Evolutionary conservation across 2,888 invertebrate genomes (phyloP).

Genomic region (Microchrysa polita): DNA sequence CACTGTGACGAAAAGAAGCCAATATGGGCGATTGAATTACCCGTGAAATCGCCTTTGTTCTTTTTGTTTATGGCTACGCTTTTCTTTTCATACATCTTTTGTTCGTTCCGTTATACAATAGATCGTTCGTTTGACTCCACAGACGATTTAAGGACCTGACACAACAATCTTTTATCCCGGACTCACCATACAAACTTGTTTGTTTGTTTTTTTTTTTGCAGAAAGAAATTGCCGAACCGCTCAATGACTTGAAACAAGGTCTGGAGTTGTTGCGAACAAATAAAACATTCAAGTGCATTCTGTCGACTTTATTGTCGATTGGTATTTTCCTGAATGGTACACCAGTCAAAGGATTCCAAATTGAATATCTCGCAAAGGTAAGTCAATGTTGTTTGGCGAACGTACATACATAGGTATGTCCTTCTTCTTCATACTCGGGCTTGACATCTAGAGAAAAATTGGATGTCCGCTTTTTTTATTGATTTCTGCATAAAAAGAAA

Average conservation of each 20-base stretch:
- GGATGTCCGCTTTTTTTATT: background rate
- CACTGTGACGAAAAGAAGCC: too few species aligned
- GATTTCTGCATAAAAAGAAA: too few species aligned
- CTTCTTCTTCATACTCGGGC: background rate
- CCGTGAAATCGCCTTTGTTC: background rate
- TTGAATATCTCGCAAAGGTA: constrained; percentile 93
- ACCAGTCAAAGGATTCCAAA: constrained; percentile 93
- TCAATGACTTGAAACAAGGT: constrained; percentile 98
- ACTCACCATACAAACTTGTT: background rate
- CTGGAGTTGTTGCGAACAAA: constrained; percentile 90
- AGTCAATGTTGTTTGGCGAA: background rate
- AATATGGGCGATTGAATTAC: too few species aligned
- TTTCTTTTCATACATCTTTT: background rate
- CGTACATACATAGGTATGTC: background rate
- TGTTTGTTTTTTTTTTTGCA: constrained; percentile 56
- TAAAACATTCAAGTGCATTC: constrained; percentile 93
- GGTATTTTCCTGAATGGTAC: constrained; percentile 97
- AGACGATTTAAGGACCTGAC: background rate
- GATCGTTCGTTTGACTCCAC: background rate
- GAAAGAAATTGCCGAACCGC: constrained; percentile 97
- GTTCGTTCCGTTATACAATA: background rate
- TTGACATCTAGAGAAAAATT: background rate
- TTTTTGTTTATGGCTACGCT: background rate
- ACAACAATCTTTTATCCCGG: background rate
- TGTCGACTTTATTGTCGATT: constrained; percentile 92